These are phyloP conservation scores for Noctua janthe DNA, from an alignment of 2,888 invertebrate species.

Conservation along the genomic window DNA sequence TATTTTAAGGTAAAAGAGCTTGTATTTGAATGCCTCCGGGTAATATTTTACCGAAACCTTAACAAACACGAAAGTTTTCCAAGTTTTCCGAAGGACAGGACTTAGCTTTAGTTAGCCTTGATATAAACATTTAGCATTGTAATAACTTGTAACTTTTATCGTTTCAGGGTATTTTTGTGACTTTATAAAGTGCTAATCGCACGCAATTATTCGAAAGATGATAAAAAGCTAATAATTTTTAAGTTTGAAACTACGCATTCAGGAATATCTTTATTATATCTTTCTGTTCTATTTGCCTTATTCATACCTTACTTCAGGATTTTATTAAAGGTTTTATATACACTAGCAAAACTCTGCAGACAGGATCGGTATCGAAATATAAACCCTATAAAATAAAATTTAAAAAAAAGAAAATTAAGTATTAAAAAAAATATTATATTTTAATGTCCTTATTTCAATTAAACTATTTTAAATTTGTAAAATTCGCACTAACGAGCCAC, in stretches of 20 bases:
- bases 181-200: constrained; percentile 2
- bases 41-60: constrained; percentile 25
- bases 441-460: too few species aligned
- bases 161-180: constrained; percentile 17
- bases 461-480: too few species aligned
- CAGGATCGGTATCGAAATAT: background rate
- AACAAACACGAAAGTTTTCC: background rate
- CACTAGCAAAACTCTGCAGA: background rate
- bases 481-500: too few species aligned
- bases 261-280: background rate
- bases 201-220: constrained; percentile 24
- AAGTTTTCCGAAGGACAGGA: constrained; percentile 20
- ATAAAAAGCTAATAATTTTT: constrained; percentile 5
- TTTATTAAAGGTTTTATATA: background rate
- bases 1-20: background rate
- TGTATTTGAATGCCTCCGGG: background rate
- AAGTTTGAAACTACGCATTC: background rate
- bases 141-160: constrained; percentile 15
- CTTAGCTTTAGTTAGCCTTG: constrained; percentile 20
- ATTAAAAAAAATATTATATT: background rate
- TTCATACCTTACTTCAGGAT: background rate
- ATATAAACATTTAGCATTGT: constrained; percentile 24
- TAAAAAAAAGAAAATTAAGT: background rate
- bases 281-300: background rate
- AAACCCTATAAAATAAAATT: background rate